phyloP scores from a whole-genome alignment of 2,797 vertebrate species.

The Lutra lutra region DNA sequence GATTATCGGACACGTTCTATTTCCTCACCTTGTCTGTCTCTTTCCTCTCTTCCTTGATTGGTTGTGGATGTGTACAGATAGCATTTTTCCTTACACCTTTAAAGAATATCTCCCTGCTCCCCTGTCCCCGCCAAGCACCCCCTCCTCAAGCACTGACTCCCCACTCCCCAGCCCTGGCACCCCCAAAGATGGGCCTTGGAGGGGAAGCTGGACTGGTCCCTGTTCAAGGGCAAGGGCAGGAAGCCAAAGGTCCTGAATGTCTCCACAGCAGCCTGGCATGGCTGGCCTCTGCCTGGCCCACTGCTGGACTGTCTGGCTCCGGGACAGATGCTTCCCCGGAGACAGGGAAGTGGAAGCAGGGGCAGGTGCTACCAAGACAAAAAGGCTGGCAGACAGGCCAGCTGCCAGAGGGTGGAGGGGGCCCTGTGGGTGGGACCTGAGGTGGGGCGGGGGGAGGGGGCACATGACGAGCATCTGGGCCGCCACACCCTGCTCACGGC shows the following conservation, averaged over 20 bases:
- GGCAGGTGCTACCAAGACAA: not conserved
- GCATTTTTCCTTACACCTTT: not conserved
- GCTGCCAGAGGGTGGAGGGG: not conserved
- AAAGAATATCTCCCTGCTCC: not conserved
- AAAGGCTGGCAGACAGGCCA: not conserved
- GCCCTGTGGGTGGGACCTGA: not conserved
- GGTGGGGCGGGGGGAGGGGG: not conserved
- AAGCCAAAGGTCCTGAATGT: not conserved
- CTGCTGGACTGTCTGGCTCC: not conserved
- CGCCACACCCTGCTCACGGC: not conserved
- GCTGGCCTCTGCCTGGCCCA: not conserved
- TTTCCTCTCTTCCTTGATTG: not conserved
- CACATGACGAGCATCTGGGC: not conserved
- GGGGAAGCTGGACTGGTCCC: not conserved
- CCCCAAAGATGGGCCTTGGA: accelerated
- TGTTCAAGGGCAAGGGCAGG: not conserved
- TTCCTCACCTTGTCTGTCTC: not conserved
- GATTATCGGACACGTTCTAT: not conserved
- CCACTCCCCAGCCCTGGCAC: no score
- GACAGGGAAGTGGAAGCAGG: not conserved
- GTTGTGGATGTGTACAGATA: not conserved
- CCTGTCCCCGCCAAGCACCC: accelerated
- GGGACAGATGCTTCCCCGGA: not conserved
- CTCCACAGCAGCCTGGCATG: not conserved
- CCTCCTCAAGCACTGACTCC: not conserved